Evolutionary conservation across 1,140 invertebrate genomes (phyloP), one percentile per base, ranked within the genome.

Genomic region (Chrysomallon squamiferum): DNA sequence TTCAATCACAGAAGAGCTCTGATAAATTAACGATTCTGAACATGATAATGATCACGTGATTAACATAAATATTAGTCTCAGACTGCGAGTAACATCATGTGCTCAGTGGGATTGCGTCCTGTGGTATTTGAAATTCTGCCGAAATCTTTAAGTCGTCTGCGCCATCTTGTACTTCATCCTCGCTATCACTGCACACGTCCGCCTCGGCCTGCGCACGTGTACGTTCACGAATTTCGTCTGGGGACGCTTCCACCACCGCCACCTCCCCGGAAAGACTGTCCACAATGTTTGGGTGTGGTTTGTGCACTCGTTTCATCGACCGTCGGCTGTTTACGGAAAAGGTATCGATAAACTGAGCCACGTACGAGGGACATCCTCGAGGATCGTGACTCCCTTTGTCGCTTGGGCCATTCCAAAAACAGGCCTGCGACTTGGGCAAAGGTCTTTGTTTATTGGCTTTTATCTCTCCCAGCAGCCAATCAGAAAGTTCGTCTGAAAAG

Each of bases 381-480:
- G 83, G 80, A 59, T 85, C 83, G 57, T 85, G 83, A 29, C n/a
- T 49, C 7, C 11, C 32, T 25, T 45, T 35, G 0, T 59, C 54
- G 3, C 2, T 38, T 29, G 75, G 74, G n/a, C 61, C 43, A 35
- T 73, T 75, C 83, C 83, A 85, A 54, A 85, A 85, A 60, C 75
- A 66, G 30, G 50, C 50, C 58, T 85, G 83, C 9, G 65, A 22
- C 18, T 58, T 38, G 4, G 77, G 59, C 3, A 82, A 22, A 15
- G 79, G 83, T 56, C 76, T 74, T 15, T 61, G 45, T 41, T 80
- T 79, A 65, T 85, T 85, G 9, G 77, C 59, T 20, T 69, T 65
- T 30, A 85, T 84, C 69, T 85, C 84, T 9, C 80, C 76, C 33
- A 73, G 33, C 18, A 85, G 45, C 82, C 84, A 84, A 0, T 69